phyloP scores from a whole-genome alignment of 2,113 vertebrate species.

The Malurus cyaneus region DNA sequence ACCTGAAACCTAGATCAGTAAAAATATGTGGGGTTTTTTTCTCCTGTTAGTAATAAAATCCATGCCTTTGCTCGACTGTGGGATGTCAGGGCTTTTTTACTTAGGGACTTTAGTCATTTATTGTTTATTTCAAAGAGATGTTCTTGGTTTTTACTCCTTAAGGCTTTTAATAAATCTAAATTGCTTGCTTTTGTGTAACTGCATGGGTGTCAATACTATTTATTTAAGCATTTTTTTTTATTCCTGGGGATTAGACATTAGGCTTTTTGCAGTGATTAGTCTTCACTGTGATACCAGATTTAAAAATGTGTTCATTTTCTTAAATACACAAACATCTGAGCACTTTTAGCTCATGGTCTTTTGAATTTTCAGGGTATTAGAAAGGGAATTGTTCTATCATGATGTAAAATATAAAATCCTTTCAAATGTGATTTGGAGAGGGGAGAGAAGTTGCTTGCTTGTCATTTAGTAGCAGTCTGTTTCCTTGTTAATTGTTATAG shows the following conservation, averaged over 20 bases:
- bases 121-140: neutral
- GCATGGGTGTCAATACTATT: neutral
- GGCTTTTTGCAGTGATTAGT: neutral
- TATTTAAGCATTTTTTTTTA: neutral
- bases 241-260: neutral
- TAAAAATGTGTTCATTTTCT: neutral
- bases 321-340: neutral
- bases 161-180: neutral
- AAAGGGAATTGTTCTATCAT: neutral
- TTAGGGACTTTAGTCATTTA: neutral
- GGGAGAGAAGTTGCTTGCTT: neutral
- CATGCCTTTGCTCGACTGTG: neutral
- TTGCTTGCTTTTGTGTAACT: neutral
- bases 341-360: neutral
- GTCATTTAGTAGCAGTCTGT: rapidly evolving
- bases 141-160: neutral
- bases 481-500: neutral
- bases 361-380: neutral
- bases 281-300: neutral
- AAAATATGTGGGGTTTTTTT: neutral
- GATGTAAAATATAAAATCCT: neutral
- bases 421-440: neutral
- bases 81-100: neutral
- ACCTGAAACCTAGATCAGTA: neutral
- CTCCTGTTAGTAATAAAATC: neutral